Base-by-base conservation (phyloP, 2,113 vertebrate genomes). In the Tupaia tana region DNA sequence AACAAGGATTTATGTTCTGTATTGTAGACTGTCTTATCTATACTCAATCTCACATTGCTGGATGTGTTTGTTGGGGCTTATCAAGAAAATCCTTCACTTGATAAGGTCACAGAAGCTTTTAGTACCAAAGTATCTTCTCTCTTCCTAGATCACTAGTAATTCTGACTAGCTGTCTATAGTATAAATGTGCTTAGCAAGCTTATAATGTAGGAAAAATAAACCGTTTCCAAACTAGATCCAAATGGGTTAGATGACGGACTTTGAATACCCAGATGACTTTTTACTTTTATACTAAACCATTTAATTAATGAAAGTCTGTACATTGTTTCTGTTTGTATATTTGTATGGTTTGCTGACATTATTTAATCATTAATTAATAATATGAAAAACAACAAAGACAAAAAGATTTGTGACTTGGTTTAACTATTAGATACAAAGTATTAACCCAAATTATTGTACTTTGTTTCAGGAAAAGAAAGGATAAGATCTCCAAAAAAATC, bases 381-480 rank as follows among this genome's bases (percentile, higher is more conserved):
- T 10, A 83, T 9, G 73, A 8, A 81, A 86, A 86, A 96, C 64
- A 43, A 86, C 67, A 83, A 31, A 73, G 13, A 78, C n/a, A 12
- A 87, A 66, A 80, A 70, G 3, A 9, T 10, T 71, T 85, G 54
- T 74, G 54, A 59, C 71, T 95, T 54, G 22, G 34, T 52, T 84
- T 80, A 71, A 63, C 54, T 75, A 10, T 96, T 43, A 43, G 43
- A 43, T 43, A 43, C 43, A 29, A 92, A 90, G 15, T 25, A 56
- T 70, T 66, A 86, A 86, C 20, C 27, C 19, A 86, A 83, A 89
- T 58, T 81, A 87, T n/a, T 86, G 10, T 73, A 64, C 63, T 78
- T 88, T 94, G 13, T 95, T 94, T 91, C 1, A 20, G 54, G 9
- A 59, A 91, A 86, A 69, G 63, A 75, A 93, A 94, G 12, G 8